A percentile compares a stretch with the other conserved stretches of the same genome.
Conservation (phyloP, 2,113 vertebrate species). For the Sturnira hondurensis region DNA sequence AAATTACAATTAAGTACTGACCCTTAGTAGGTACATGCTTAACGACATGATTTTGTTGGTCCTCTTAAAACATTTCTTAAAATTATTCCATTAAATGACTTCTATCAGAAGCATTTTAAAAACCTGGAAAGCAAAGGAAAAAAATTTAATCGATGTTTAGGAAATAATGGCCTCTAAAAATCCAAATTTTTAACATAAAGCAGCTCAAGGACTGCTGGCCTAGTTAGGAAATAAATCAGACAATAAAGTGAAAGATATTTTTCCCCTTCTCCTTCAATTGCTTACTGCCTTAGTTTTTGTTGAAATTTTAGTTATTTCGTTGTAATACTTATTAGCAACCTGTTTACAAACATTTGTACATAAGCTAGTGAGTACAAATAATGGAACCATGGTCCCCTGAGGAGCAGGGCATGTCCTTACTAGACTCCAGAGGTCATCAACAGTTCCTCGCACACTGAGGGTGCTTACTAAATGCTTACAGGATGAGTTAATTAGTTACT, state of each 20-base stretch:
- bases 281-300: neutral
- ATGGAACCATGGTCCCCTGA: neutral
- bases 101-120: neutral
- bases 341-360: neutral
- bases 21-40: neutral
- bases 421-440: neutral
- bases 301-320: neutral
- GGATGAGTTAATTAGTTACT: neutral
- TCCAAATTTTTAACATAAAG: neutral
- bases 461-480: neutral
- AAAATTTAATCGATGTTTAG: neutral
- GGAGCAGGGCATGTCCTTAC: neutral
- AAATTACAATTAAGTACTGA: slow-evolving; percentile 13
- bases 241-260: neutral
- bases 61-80: neutral
- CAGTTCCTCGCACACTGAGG: neutral
- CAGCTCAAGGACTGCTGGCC: neutral
- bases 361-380: neutral
- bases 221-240: neutral
- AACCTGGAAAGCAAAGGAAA: neutral
- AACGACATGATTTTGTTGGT: neutral
- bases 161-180: neutral
- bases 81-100: neutral
- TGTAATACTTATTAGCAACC: neutral
- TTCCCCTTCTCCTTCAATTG: neutral